Conservation (phyloP, 2,888 invertebrate species). For the Xestia sexstrigata region DNA sequence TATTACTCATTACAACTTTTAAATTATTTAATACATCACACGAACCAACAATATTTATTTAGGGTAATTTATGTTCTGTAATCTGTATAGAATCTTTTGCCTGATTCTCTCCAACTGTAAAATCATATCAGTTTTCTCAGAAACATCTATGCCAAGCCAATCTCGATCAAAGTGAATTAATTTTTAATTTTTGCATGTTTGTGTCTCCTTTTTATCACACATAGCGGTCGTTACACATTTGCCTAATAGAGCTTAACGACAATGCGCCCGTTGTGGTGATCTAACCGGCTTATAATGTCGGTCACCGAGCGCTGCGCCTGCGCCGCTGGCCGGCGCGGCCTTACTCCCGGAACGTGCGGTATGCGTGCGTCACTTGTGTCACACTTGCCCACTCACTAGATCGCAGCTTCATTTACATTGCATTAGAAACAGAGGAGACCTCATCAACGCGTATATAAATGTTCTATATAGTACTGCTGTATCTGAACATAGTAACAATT, state of each 20-base stretch:
- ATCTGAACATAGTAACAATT: slow-evolving; percentile 5
- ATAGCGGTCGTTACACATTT: slow-evolving; percentile 54
- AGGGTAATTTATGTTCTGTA: background rate
- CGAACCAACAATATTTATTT: slow-evolving; percentile 2
- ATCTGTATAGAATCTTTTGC: background rate
- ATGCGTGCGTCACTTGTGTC: slow-evolving; percentile 70
- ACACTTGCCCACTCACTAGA: slow-evolving; percentile 63
- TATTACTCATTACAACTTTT: slow-evolving; percentile 56
- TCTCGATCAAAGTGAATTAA: slow-evolving; percentile 1
- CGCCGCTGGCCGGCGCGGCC: slow-evolving; percentile 33
- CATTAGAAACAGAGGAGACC: slow-evolving; percentile 53
- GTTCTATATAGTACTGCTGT: slow-evolving; percentile 19
- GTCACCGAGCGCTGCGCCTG: slow-evolving; percentile 53
- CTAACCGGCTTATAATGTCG: slow-evolving; percentile 69
- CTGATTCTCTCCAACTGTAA: background rate
- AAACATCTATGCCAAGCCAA: background rate
- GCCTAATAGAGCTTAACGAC: slow-evolving; percentile 56
- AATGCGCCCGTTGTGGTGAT: slow-evolving; percentile 63
- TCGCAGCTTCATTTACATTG: slow-evolving; percentile 64
- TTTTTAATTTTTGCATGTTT: slow-evolving; percentile 28
- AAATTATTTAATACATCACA: slow-evolving; percentile 29
- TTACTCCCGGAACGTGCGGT: slow-evolving; percentile 67
- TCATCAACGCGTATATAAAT: slow-evolving; percentile 25
- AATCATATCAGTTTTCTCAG: background rate
- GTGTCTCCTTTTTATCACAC: slow-evolving; percentile 23